Evolutionary conservation across 37 sponge, comb jelly and placozoan genomes (phyloP).

Genomic region (Aphrocallistes beatrix): DNA sequence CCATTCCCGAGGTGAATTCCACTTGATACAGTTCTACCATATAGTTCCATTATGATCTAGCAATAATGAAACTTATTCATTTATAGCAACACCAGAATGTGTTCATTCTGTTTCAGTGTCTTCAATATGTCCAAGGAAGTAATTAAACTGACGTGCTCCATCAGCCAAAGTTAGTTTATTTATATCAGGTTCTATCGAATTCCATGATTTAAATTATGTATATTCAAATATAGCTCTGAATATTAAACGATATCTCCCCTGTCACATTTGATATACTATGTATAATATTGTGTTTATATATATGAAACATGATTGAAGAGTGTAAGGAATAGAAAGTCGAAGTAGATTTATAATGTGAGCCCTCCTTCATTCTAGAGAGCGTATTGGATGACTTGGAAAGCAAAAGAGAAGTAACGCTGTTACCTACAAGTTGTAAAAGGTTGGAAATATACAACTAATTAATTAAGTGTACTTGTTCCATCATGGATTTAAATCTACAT

Average conservation of each 20-base stretch:
- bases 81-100: background rate
- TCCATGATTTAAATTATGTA: too few species aligned
- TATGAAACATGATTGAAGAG: too few species aligned
- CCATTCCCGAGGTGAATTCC: background rate
- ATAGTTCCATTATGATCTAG: too few species aligned
- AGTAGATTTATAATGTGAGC: too few species aligned
- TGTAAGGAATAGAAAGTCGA: too few species aligned
- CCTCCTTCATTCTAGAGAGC: background rate
- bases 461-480: background rate
- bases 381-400: background rate
- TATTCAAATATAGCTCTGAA: too few species aligned
- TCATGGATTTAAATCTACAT: background rate
- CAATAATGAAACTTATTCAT: too few species aligned
- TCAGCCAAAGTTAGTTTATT: background rate
- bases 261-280: too few species aligned
- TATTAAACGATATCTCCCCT: too few species aligned
- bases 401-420: background rate
- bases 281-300: too few species aligned
- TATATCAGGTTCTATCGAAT: too few species aligned
- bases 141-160: background rate
- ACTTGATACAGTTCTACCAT: too few species aligned
- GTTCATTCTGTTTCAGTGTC: conserved; percentile 14
- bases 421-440: background rate
- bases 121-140: background rate
- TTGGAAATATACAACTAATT: background rate